These are phyloP conservation scores for Tachysurus fulvidraco DNA, from an alignment of 2,113 vertebrate genomes.

Conservation along the genomic window DNA sequence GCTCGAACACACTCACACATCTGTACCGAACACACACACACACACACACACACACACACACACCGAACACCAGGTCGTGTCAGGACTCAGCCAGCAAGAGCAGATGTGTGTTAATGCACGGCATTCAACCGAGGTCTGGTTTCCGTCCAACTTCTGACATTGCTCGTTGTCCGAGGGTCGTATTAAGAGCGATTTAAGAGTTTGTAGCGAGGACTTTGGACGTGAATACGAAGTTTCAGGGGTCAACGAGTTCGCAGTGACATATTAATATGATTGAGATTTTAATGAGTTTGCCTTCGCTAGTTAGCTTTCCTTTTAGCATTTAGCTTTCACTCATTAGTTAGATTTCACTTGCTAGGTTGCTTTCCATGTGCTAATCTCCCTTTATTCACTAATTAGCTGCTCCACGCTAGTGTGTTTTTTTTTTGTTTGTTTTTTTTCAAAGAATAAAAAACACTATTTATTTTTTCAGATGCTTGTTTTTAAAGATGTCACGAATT, in stretches of 20 bases:
- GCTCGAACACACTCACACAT: slow-evolving; percentile 2
- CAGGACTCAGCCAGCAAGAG: slow-evolving; percentile 8
- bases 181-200: background rate
- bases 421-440: background rate
- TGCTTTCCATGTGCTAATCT: too few relatives aligned
- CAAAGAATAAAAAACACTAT: background rate
- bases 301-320: too few relatives aligned
- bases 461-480: background rate
- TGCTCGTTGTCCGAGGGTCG: background rate
- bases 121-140: slow-evolving; percentile 16
- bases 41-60: background rate
- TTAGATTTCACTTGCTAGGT: too few relatives aligned
- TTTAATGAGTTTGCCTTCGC: too few relatives aligned
- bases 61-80: slow-evolving; percentile 12
- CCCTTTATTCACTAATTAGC: too few relatives aligned
- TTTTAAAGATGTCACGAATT: background rate
- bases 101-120: slow-evolving; percentile 22
- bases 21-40: background rate
- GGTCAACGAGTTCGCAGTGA: background rate
- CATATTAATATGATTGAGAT: too few relatives aligned
- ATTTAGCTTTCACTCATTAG: too few relatives aligned
- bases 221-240: background rate
- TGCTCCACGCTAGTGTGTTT: too few relatives aligned
- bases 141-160: background rate
- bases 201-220: background rate